Evolutionary conservation across 2,113 vertebrate genomes (phyloP).

Genomic region (Leptosomus discolor): DNA sequence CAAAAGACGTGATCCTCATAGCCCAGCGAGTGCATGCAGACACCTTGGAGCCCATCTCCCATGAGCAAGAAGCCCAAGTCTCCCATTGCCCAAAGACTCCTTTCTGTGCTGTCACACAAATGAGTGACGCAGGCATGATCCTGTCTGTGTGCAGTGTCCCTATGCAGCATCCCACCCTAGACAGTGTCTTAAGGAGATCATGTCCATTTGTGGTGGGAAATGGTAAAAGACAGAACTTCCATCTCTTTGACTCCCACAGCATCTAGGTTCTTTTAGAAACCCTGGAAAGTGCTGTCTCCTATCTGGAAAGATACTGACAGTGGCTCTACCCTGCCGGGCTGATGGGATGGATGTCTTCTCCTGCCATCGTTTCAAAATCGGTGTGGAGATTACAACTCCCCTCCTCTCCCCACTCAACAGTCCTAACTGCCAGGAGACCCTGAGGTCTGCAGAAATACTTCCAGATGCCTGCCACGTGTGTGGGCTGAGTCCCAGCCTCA

Average conservation of each 20-base stretch:
- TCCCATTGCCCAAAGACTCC: not conserved
- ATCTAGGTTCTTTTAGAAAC: not conserved
- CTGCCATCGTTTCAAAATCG: not conserved
- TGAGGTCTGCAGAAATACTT: not conserved
- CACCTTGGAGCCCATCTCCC: not conserved
- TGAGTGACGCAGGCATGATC: not conserved
- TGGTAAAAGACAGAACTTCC: not conserved
- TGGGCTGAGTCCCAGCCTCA: not conserved
- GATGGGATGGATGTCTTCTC: not conserved
- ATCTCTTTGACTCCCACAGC: not conserved
- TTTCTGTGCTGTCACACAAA: not conserved
- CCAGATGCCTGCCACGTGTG: not conserved
- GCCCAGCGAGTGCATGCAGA: accelerated
- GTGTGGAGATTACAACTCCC: not conserved
- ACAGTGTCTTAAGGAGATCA: not conserved
- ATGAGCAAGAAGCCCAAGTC: not conserved
- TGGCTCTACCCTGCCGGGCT: accelerated
- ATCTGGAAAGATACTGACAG: not conserved
- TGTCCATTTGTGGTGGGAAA: not conserved
- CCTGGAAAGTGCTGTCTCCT: not conserved
- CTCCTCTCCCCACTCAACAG: not conserved
- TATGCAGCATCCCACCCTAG: not conserved
- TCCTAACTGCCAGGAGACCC: not conserved
- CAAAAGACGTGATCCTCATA: not conserved
- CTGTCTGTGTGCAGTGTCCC: not conserved